Percentiles rank a stretch among this genome's conserved stretches.
phyloP scores from a whole-genome alignment of 2,113 vertebrate genomes.

The Callorhinus ursinus region DNA sequence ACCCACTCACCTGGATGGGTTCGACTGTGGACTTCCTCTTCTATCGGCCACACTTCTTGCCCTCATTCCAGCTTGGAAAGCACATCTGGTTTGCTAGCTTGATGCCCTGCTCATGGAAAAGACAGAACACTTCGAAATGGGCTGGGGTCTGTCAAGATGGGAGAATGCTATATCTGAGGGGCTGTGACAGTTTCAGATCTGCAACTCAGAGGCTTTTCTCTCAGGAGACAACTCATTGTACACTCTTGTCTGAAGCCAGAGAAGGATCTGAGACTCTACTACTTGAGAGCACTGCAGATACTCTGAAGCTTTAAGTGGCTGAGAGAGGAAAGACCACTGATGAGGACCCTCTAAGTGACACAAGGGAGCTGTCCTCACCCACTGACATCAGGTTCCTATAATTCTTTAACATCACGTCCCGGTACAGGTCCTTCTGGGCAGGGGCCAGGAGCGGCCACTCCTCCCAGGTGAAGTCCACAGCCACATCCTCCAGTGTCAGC shows the following conservation, averaged over 20 bases:
- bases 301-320: not conserved
- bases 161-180: not conserved
- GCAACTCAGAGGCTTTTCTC: not conserved
- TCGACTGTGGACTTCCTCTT: not conserved
- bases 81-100: not conserved
- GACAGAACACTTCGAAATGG: not conserved
- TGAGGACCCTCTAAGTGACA: not conserved
- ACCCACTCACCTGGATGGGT: not conserved
- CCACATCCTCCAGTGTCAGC: not conserved
- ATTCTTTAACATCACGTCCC: conserved; percentile 25
- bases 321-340: not conserved
- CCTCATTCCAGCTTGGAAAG: not conserved
- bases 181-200: not conserved
- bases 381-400: not conserved
- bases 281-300: not conserved
- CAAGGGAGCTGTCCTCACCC: not conserved
- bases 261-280: not conserved
- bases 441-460: conserved; percentile 24
- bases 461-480: not conserved
- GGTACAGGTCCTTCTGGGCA: not conserved
- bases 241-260: not conserved
- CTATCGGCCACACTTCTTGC: not conserved
- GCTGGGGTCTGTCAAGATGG: not conserved
- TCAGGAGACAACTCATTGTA: not conserved
- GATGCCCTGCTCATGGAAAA: not conserved